Evolutionary conservation across 2,888 invertebrate species (phyloP), one percentile per base, ranked within the genome.

Genomic region (Sesia bembeciformis): DNA sequence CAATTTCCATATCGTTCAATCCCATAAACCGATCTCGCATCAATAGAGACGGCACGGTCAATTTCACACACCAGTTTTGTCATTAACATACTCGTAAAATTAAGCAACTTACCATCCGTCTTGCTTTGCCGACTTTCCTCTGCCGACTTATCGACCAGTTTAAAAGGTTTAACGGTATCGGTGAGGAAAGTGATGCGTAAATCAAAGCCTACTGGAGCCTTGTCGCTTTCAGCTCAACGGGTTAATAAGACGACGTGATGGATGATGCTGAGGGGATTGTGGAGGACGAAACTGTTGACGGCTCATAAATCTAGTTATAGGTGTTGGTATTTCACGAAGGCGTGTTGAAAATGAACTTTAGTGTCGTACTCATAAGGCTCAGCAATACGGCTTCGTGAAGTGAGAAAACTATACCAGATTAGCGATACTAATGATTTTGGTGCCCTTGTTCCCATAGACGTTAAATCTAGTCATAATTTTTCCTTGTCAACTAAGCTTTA

Each of bases 131-230:
- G 76, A 81, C 81, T 84, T 82, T 79, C 76, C 74, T 75, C 71
- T 39, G 51, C 6, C 55, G 64, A 66, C 68, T 72, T 79, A 80
- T 76, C 77, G 63, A 70, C 71, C 74, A 68, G 71, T 78, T 82
- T 79, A 73, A 84, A 76, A 82, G 76, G 71, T 70, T 75, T 86
- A 86, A 84, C 86, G 85, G 86, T 84, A 80, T 70, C 61, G 7
- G 64, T 68, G 74, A 77, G 68, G 83, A 85, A 85, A 85, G 83
- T 84, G 82, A 84, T 70, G 73, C 76, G 78, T 82, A 78, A 83
- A 83, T 84, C 78, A 81, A 78, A 80, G 68, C 43, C 51, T 42
- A 57, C 58, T 62, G 63, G 58, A 62, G 68, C 69, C 72, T 74
- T 78, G 76, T 77, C 75, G 73, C 67, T 73, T 72, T 73, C 74